Conservation (phyloP, 2,888 invertebrate species). For the Pyrrhosoma nymphula region DNA sequence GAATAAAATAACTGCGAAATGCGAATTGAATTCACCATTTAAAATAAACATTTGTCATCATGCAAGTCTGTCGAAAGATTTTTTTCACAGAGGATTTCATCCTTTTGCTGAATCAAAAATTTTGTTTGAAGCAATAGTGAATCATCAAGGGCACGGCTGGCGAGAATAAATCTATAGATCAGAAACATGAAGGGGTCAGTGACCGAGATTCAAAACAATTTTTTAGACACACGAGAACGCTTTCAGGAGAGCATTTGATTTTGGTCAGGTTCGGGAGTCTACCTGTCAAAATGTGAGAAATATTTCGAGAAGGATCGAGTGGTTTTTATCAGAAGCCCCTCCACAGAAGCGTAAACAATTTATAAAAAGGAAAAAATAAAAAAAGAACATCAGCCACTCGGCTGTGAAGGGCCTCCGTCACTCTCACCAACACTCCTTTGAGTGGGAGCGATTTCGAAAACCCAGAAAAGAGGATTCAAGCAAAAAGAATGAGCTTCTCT, state of each 20-base stretch:
- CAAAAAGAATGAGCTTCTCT: not conserved
- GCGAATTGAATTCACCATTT: too few relatives aligned
- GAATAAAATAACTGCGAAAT: too few relatives aligned
- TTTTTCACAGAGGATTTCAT: too few relatives aligned
- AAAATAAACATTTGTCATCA: too few relatives aligned
- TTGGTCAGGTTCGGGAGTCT: not conserved
- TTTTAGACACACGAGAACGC: not conserved
- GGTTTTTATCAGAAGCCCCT: slow-evolving; percentile 20
- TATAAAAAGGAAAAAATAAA: not conserved
- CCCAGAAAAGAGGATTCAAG: not conserved
- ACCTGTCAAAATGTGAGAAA: slow-evolving; percentile 25
- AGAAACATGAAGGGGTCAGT: not conserved
- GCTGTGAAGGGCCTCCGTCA: not conserved
- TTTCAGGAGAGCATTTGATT: not conserved
- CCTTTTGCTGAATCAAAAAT: too few relatives aligned
- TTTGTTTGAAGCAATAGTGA: too few relatives aligned
- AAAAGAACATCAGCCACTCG: not conserved
- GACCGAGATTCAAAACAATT: not conserved
- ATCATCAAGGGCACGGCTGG: not conserved
- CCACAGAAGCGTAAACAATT: not conserved
- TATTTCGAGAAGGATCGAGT: not conserved
- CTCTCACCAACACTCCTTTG: not conserved
- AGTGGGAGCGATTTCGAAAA: not conserved
- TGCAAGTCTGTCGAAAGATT: too few relatives aligned
- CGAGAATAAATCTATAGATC: not conserved